These are phyloP conservation scores for Numida meleagris DNA, from an alignment of 2,113 vertebrate species.

Conservation along the genomic window DNA sequence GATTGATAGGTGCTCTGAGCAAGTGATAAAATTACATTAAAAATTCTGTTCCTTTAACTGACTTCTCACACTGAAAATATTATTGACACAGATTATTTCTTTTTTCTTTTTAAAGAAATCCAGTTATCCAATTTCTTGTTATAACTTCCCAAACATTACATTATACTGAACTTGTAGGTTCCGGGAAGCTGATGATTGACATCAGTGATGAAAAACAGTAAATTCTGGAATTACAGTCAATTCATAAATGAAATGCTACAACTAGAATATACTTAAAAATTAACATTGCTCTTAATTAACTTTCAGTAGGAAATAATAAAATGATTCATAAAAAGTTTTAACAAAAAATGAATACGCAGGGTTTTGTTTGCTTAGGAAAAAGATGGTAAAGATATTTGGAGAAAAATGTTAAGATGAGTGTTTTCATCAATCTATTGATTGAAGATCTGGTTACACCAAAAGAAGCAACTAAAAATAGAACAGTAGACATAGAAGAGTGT, in stretches of 20 bases:
- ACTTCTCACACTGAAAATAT: background rate
- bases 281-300: constrained; percentile 16
- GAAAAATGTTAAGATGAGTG: background rate
- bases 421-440: background rate
- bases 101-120: background rate
- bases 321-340: background rate
- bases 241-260: background rate
- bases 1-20: background rate
- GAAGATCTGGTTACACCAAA: background rate
- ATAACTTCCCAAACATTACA: background rate
- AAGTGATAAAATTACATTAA: background rate
- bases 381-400: background rate
- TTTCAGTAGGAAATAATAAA: background rate
- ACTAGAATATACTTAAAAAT: background rate
- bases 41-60: background rate
- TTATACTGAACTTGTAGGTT: background rate
- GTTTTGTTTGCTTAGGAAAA: background rate
- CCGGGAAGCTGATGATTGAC: constrained; percentile 7
- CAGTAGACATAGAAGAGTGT: background rate
- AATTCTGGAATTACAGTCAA: constrained; percentile 18
- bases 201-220: background rate
- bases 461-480: constrained; percentile 1
- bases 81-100: background rate
- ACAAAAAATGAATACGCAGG: background rate
- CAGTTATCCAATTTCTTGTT: background rate